Evolutionary conservation across 2,888 invertebrate genomes (phyloP), one percentile per base, ranked within the genome.

Genomic region (Eueremaeus valkanovi): DNA sequence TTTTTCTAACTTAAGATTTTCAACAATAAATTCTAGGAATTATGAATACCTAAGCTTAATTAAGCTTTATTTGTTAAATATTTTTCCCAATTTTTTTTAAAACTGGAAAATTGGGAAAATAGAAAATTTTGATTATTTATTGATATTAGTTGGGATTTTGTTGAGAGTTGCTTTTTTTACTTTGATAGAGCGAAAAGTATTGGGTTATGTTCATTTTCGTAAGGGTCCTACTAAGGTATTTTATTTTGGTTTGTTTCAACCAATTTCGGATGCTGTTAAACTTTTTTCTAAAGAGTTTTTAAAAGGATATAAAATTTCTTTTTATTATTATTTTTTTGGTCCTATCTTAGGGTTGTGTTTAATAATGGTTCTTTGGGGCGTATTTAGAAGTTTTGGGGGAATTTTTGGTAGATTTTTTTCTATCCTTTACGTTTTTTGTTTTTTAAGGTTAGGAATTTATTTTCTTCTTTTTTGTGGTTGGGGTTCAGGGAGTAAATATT

Each of bases 201-300:
- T 90, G 84, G 87, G 89, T 0, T 89, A 89, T 86, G 87, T 90
- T 85, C 89, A 90, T 83, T 85, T 88, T 85, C 90, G 90, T 24
- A 89, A 89, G 81, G 90, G 90, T 0, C 90, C 90, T 29, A 90
- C 89, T 87, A 90, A 89, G 80, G 87, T 90, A 1, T 87, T 88
- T 0, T 81, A 88, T 79, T 81, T 86, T 45, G 90, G 89, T 0
- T 81, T 90, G 82, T 83, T 88, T 77, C 90, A 90, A 78, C 89
- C 90, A 82, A 88, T 90, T 87, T 86, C 87, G 70, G 90, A 90
- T 87, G 90, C 88, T 42, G 85, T 90, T 84, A 90, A 84, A 81
- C 86, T 90, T 84, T 89, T 91, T 87, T 85, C 84, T 80, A 90
- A 90, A 77, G 89, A 89, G 81, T 85, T 86, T 82, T 85, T 83